A percentile compares a stretch with the other conserved stretches of the same genome.
Evolutionary conservation across 2,888 invertebrate genomes (phyloP).

Genomic region (Dichetophora obliterata): DNA sequence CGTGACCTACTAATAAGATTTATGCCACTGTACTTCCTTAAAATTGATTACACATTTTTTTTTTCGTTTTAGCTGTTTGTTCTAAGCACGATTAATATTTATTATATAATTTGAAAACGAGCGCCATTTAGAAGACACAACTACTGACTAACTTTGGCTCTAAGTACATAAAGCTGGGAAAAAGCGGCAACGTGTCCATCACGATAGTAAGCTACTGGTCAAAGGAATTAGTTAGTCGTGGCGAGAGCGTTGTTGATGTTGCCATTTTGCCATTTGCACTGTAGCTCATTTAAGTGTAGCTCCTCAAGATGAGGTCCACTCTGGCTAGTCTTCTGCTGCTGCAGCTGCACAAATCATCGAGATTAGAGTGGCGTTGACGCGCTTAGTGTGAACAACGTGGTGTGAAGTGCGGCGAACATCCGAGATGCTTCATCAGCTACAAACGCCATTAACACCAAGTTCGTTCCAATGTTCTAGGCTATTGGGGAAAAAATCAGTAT

Average conservation of each 20-base stretch:
- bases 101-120: neutral
- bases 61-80: neutral
- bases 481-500: neutral
- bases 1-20: no score
- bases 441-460: conserved; percentile 1
- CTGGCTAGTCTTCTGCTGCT: neutral
- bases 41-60: no score
- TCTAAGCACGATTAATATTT: neutral
- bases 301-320: neutral
- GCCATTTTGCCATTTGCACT: neutral
- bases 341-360: conserved; percentile 18
- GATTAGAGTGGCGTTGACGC: conserved; percentile 18
- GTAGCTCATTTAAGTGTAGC: neutral
- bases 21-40: no score
- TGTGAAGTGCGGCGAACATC: neutral
- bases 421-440: conserved; percentile 1
- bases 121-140: neutral
- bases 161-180: no score
- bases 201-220: neutral
- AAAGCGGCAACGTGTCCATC: no score
- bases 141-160: no score
- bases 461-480: neutral
- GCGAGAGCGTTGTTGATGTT: neutral
- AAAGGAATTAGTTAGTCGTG: neutral
- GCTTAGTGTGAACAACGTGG: conserved; percentile 15